Evolutionary conservation across 2,888 invertebrate species (phyloP), one percentile per base, ranked within the genome.

Genomic region (Plagiodera versicolora): DNA sequence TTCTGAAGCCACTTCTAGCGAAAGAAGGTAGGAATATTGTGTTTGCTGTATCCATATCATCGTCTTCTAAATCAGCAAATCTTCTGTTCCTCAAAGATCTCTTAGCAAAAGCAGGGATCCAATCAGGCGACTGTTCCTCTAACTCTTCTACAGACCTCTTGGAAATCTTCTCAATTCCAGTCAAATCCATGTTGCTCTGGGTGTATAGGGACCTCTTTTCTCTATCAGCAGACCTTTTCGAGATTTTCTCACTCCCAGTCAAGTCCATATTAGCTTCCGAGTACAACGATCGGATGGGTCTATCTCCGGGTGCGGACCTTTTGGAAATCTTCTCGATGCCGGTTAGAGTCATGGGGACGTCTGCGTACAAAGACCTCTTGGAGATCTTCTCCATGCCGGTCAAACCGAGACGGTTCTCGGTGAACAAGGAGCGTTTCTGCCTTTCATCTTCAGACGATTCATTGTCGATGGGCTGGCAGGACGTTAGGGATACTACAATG

Each of bases 81-180:
- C 64, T 49, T 20, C 58, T 53, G 20, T 48, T 50, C 17, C 63
- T 51, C 30, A 60, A 39, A 1, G 56, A 46, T 58, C 58, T 57
- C 20, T 56, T 53, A 11, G 60, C 53, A 50, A 65, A 65, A 4
- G 55, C 32, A 6, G 65, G 65, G 32, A 65, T 16, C 28, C 63
- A 65, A 39, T 14, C 4, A 4, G 1, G 39, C 39, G n/a, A 18
- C 18, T 52, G 24, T 10, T 50, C 8, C 9, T 45, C 39, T 45
- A 47, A 18, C 8, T 60, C 52, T 32, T 62, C 51, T 17, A 52
- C 28, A 17, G 63, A 60, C 16, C 67, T 46, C 19, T 67, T 67
- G 24, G 65, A 65, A 16, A 67, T 65, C 45, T 51, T 67, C 51
- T 67, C 66, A 9, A 62, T 28, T 1, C 65, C 65, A 17, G 65